Percentiles rank a stretch among this genome's conserved stretches.
Evolutionary conservation across 2,888 invertebrate species (phyloP).

Genomic region (Fissipunctia ypsillon): DNA sequence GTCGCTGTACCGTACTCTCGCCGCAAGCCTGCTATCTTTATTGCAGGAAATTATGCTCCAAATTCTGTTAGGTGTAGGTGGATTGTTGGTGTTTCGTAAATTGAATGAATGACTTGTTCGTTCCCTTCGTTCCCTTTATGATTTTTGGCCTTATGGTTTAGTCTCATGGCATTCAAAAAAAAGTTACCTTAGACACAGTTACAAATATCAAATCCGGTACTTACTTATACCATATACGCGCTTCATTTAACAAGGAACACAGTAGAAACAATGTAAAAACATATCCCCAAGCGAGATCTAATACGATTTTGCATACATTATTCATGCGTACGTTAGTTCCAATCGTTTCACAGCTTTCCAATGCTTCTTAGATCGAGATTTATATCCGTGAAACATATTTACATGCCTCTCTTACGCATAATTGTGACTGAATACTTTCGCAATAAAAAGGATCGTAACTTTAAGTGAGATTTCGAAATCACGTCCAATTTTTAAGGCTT

Average conservation of each 20-base stretch:
- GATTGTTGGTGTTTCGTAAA: slow-evolving; percentile 42
- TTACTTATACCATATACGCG: too few species aligned
- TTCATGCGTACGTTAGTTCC: slow-evolving; percentile 67
- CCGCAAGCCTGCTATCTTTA: slow-evolving; percentile 63
- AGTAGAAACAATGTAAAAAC: slow-evolving; percentile 55
- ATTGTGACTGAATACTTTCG: slow-evolving; percentile 59
- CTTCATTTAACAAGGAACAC: slow-evolving; percentile 57
- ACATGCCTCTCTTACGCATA: slow-evolving; percentile 56
- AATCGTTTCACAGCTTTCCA: slow-evolving; percentile 71
- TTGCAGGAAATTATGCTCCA: slow-evolving; percentile 68
- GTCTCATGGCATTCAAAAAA: background rate
- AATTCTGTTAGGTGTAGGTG: slow-evolving; percentile 59
- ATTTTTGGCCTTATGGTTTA: background rate
- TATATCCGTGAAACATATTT: slow-evolving; percentile 64
- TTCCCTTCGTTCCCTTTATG: slow-evolving; percentile 25
- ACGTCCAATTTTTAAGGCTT: slow-evolving; percentile 45
- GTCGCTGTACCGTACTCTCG: slow-evolving; percentile 52
- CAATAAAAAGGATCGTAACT: slow-evolving; percentile 54
- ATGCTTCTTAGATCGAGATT: slow-evolving; percentile 58
- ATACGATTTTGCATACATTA: slow-evolving; percentile 63
- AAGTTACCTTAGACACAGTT: background rate
- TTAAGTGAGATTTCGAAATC: slow-evolving; percentile 21
- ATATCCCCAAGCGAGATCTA: slow-evolving; percentile 54
- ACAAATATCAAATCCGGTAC: slow-evolving; percentile 26
- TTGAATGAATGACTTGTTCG: slow-evolving; percentile 35